These are phyloP conservation scores for Rhinoptilus africanus DNA, from an alignment of 2,113 vertebrate species.

Conservation along the genomic window DNA sequence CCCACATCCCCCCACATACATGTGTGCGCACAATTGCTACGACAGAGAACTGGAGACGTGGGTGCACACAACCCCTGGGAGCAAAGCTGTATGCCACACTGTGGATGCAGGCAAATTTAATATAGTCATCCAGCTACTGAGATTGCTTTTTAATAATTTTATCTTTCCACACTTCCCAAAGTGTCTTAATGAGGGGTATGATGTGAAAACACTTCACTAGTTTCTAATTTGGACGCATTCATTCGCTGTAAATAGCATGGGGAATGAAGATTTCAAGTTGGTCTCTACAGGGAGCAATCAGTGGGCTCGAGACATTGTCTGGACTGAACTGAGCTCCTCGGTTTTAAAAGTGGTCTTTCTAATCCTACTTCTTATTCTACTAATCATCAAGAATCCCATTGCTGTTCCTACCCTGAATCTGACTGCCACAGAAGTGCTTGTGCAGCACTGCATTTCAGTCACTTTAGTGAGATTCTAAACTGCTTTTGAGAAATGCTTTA, in stretches of 20 bases:
- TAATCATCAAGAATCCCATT: neutral
- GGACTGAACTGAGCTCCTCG: neutral
- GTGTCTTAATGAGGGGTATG: neutral
- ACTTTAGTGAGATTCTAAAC: conserved; percentile 18
- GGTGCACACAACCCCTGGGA: neutral
- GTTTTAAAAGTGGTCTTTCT: conserved; percentile 10
- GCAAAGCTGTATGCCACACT: neutral
- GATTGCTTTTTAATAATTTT: neutral
- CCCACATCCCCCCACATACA: neutral
- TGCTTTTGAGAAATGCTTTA: conserved; percentile 46
- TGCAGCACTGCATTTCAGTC: conserved; percentile 12
- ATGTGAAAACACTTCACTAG: neutral
- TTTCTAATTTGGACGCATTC: conserved; percentile 5
- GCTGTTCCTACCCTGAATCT: neutral
- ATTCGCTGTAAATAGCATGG: neutral
- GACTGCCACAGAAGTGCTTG: neutral
- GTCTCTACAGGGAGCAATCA: neutral
- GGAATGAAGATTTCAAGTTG: neutral
- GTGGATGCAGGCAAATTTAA: neutral
- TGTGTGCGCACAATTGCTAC: fast-evolving
- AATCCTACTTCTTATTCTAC: neutral
- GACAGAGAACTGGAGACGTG: fast-evolving
- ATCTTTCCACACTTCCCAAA: neutral
- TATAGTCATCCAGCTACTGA: neutral
- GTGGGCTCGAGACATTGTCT: neutral